Conservation (phyloP, 2,888 invertebrate genomes). For the Callosobruchus maculatus region DNA sequence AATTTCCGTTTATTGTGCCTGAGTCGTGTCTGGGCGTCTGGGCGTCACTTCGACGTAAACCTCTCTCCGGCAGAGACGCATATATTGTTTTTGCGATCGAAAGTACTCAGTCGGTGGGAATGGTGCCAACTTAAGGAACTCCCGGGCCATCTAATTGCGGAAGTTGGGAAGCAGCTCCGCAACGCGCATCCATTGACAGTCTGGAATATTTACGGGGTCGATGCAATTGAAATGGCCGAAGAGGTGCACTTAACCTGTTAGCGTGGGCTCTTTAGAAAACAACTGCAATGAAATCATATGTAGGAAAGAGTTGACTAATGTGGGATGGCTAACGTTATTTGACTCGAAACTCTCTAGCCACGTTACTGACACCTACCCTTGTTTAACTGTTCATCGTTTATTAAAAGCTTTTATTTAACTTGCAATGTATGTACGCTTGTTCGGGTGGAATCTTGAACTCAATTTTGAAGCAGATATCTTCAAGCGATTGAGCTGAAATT, state of each 20-base stretch:
- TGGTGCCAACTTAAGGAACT: neutral
- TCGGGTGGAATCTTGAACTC: no score
- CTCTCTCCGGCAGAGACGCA: neutral
- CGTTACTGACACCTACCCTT: no score
- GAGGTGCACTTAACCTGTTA: neutral
- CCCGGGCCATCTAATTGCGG: slow-evolving; percentile 5
- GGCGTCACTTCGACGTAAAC: neutral
- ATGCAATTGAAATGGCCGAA: neutral
- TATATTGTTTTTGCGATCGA: neutral
- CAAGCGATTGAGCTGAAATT: no score
- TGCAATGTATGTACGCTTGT: no score
- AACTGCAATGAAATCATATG: neutral
- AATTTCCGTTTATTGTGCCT: neutral
- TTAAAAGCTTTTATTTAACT: no score
- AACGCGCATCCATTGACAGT: neutral
- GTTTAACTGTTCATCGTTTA: no score
- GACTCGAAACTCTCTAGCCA: no score
- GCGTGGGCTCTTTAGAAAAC: neutral
- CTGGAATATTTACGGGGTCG: neutral
- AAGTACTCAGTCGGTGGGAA: neutral
- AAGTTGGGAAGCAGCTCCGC: slow-evolving; percentile 3
- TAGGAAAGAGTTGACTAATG: no score
- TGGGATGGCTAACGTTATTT: no score
- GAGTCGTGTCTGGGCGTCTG: neutral
- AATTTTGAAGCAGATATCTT: no score